phyloP scores from a whole-genome alignment of 2,797 vertebrate species.

The Sebastes minor region DNA sequence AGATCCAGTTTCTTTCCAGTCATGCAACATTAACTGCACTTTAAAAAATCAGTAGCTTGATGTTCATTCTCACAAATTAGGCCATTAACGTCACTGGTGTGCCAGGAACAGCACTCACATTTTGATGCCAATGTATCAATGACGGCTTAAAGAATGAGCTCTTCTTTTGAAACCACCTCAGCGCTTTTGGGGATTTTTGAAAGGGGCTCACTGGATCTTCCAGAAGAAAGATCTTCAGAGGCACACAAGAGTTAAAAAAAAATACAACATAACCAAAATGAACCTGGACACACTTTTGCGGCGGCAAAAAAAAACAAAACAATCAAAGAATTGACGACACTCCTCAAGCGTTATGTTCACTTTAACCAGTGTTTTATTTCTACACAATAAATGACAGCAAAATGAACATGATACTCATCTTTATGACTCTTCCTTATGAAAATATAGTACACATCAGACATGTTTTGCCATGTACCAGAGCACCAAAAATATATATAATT shows the following conservation, averaged over 20 bases:
- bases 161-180: slow-evolving; percentile 50
- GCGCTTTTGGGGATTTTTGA: slow-evolving; percentile 25
- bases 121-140: slow-evolving; percentile 74
- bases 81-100: slow-evolving; percentile 74
- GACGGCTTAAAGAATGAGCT: slow-evolving; percentile 59
- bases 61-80: slow-evolving; percentile 81
- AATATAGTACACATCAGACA: slow-evolving; percentile 82
- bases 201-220: slow-evolving; percentile 12
- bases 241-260: slow-evolving; percentile 13
- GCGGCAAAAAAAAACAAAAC: neutral
- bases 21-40: slow-evolving; percentile 82
- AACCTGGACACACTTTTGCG: neutral
- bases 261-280: neutral
- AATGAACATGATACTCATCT: slow-evolving; percentile 82
- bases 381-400: slow-evolving; percentile 85
- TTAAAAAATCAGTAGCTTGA: slow-evolving; percentile 81
- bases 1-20: slow-evolving; percentile 80
- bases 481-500: slow-evolving; percentile 79
- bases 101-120: slow-evolving; percentile 72
- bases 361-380: slow-evolving; percentile 86
- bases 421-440: slow-evolving; percentile 81
- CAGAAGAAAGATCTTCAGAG: neutral
- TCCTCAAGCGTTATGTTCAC: slow-evolving; percentile 53
- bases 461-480: slow-evolving; percentile 80
- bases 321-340: slow-evolving; percentile 49